Evolutionary conservation across 2,888 invertebrate genomes (phyloP), one percentile per base, ranked within the genome.

Genomic region (Ethmia dodecea): DNA sequence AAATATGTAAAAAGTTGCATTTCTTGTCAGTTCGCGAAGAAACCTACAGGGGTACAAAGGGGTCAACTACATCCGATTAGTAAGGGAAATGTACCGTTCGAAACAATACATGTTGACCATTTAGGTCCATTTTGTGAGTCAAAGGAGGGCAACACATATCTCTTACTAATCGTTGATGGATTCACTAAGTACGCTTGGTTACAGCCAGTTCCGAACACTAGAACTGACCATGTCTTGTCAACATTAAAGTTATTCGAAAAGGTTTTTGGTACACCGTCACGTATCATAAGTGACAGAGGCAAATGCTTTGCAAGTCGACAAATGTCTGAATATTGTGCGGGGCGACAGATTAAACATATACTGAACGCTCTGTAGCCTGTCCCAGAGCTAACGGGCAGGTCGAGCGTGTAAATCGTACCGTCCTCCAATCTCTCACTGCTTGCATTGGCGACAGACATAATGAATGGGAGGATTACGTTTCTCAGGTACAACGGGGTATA

Each of bases 91-190:
- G 10, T 38, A 14, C 47, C 47, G 0, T 48, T 37, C 8, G 29
- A 37, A 8, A 41, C 42, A 5, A 9, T 13, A 10, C 31, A 30
- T 13, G 5, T 35, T 5, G 29, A 29, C 13, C 42, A 47, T 14
- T 25, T 47, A n/a, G 44, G 47, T 2, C 43, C 47, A 4, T 44
- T 47, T 35, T 37, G 37, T 26, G 15, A 22, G n/a, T 38, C 36
- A 18, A 33, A 22, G n/a, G 14, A 31, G 10, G 38, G 38, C 2
- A 46, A 46, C 15, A 31, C 24, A 9, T 35, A 43, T 20, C 12
- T 43, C 3, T 31, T 41, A 12, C 11, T 35, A 2, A 29, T 41
- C n/a, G 37, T 45, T 8, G 43, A 45, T 16, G 37, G 22, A 1
- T 43, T 41, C 16, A 45, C 25, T 16, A 41, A 35, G 25, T 39